Conservation (phyloP, 2,113 vertebrate genomes). For the Nansenia antarctica region DNA sequence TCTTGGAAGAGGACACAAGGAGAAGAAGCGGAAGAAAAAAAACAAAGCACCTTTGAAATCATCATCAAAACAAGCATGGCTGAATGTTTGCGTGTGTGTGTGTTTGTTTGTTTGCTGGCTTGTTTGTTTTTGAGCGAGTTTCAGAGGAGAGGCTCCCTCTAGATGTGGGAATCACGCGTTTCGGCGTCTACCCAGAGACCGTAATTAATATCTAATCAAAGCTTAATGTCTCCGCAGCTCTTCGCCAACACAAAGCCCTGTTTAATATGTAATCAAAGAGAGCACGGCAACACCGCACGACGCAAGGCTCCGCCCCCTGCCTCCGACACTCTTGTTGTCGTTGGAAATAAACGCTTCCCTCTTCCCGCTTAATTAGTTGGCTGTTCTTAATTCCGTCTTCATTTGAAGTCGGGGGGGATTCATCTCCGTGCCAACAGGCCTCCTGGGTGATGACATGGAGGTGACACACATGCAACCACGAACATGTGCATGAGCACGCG, state of each 20-base stretch:
- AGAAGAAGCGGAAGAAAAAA: conserved; percentile 65
- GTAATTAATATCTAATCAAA: conserved; percentile 86
- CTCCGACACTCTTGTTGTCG: conserved; percentile 71
- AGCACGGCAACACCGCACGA: conserved; percentile 68
- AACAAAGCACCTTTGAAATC: conserved; percentile 55
- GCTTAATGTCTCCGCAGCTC: conserved; percentile 77
- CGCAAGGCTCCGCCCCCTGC: conserved; percentile 70
- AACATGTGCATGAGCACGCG: not conserved
- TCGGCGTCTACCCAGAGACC: conserved; percentile 72
- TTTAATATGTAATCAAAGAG: conserved; percentile 85
- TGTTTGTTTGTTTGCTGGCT: conserved; percentile 65
- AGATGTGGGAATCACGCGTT: conserved; percentile 62
- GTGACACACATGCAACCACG: conserved; percentile 38
- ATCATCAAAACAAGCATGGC: conserved; percentile 72
- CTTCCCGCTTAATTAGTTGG: conserved; percentile 73
- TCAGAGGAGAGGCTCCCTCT: conserved; percentile 66
- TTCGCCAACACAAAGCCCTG: conserved; percentile 75
- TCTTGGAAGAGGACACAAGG: conserved; percentile 75
- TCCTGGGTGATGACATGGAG: conserved; percentile 63
- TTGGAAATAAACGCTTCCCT: conserved; percentile 67
- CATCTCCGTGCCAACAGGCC: conserved; percentile 59
- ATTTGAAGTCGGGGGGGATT: conserved; percentile 66
- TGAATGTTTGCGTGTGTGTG: conserved; percentile 64
- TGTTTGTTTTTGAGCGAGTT: conserved; percentile 71
- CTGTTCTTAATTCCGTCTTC: conserved; percentile 56